phyloP scores from a whole-genome alignment of 2,797 vertebrate genomes.

The Urophycis tenuis region DNA sequence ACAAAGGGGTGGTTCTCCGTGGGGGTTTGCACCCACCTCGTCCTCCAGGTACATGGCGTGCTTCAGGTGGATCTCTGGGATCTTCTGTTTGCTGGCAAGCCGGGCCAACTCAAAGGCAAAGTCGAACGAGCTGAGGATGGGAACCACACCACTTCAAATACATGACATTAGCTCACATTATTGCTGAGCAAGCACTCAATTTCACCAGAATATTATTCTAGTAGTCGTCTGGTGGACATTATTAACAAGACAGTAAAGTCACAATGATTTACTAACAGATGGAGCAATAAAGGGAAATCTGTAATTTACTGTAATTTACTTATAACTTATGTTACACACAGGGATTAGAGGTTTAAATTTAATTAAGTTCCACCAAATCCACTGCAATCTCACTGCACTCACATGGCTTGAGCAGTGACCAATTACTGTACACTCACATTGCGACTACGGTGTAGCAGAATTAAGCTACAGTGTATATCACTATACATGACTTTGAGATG shows the following conservation, averaged over 20 bases:
- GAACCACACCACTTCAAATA: constrained; percentile 5
- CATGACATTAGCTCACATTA: not conserved
- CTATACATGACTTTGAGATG: not conserved
- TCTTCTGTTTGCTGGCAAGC: constrained; percentile 84
- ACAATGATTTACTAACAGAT: not conserved
- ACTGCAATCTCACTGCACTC: no score
- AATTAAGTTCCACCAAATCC: no score
- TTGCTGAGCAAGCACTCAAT: not conserved
- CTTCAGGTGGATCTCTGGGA: constrained; percentile 89
- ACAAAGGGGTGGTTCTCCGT: not conserved
- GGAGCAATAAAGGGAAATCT: no score
- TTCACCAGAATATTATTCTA: no score
- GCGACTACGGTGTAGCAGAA: no score
- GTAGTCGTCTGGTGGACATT: no score
- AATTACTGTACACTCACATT: no score
- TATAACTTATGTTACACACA: not conserved
- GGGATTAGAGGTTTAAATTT: no score
- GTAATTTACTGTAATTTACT: no score
- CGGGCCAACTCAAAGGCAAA: constrained; percentile 93
- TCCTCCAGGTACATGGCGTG: constrained; percentile 87
- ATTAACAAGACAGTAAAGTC: not conserved
- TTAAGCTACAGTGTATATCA: not conserved
- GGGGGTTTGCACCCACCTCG: constrained; percentile 69
- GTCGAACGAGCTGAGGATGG: constrained; percentile 78
- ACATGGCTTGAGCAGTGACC: no score